Evolutionary conservation across 2,113 vertebrate genomes (phyloP).

Genomic region (Heterocephalus glaber): DNA sequence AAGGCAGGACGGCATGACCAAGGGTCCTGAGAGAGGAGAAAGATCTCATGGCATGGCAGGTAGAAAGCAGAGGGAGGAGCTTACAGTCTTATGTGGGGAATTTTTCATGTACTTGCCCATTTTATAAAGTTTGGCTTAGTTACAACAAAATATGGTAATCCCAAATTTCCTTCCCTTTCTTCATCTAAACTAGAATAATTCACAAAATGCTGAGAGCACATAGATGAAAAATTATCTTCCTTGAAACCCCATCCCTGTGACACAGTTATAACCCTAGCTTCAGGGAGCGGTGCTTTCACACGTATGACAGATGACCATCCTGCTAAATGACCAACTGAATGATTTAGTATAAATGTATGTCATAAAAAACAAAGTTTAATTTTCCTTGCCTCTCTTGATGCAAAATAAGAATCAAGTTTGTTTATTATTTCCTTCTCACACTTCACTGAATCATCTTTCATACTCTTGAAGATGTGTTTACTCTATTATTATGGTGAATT

Average conservation of each 20-base stretch:
- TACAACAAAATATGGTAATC: neutral
- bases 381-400: neutral
- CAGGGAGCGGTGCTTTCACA: neutral
- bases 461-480: rapidly evolving
- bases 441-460: neutral
- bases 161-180: neutral
- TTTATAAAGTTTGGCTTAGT: neutral
- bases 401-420: neutral
- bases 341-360: neutral
- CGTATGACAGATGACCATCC: neutral
- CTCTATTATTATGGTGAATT: neutral
- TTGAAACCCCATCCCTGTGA: neutral
- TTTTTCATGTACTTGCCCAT: neutral
- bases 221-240: neutral
- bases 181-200: neutral
- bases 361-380: neutral
- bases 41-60: neutral
- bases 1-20: neutral
- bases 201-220: neutral
- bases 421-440: neutral
- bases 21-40: neutral
- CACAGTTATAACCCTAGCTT: neutral
- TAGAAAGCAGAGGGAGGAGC: neutral
- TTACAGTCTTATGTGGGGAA: rapidly evolving
- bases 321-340: neutral